Conservation (phyloP, 2,797 vertebrate species). For the Melanotaenia trifasciata region DNA sequence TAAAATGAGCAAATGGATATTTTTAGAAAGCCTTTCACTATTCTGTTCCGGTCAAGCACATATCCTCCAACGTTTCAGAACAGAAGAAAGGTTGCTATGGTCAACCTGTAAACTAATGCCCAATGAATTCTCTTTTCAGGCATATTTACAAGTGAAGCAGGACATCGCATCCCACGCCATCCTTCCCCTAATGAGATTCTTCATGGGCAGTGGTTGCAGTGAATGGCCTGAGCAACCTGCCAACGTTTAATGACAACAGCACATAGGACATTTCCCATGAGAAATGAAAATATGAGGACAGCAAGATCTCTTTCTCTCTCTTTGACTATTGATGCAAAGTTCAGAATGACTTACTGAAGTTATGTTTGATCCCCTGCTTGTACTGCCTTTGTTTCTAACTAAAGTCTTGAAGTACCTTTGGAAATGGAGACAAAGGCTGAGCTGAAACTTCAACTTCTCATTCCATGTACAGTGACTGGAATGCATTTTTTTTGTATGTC, state of each 20-base stretch:
- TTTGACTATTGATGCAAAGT: slow-evolving; percentile 10
- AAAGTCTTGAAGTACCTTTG: neutral
- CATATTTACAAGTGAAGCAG: slow-evolving; percentile 61
- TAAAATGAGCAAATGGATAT: neutral
- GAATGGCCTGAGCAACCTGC: slow-evolving; percentile 65
- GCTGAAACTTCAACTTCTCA: neutral
- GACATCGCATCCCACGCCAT: slow-evolving; percentile 62
- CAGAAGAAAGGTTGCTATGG: slow-evolving; percentile 43
- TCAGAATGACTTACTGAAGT: slow-evolving; percentile 22
- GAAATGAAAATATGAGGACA: slow-evolving; percentile 48
- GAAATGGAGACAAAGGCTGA: neutral
- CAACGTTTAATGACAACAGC: slow-evolving; percentile 64
- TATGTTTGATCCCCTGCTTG: slow-evolving; percentile 1
- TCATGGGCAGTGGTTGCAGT: slow-evolving; percentile 72
- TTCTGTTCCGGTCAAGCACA: slow-evolving; percentile 19
- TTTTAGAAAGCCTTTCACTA: slow-evolving; percentile 27
- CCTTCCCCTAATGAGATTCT: slow-evolving; percentile 74
- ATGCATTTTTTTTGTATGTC: neutral
- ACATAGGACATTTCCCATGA: slow-evolving; percentile 68
- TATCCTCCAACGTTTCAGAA: slow-evolving; percentile 27
- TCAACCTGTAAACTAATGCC: slow-evolving; percentile 58
- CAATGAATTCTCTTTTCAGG: slow-evolving; percentile 62
- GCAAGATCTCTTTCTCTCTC: slow-evolving; percentile 22
- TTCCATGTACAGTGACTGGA: neutral
- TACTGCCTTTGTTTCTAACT: slow-evolving; percentile 13